Percentiles rank a stretch among this genome's conserved stretches.
These are phyloP conservation scores for Acronicta alni DNA, from an alignment of 2,888 invertebrate genomes.

Conservation along the genomic window DNA sequence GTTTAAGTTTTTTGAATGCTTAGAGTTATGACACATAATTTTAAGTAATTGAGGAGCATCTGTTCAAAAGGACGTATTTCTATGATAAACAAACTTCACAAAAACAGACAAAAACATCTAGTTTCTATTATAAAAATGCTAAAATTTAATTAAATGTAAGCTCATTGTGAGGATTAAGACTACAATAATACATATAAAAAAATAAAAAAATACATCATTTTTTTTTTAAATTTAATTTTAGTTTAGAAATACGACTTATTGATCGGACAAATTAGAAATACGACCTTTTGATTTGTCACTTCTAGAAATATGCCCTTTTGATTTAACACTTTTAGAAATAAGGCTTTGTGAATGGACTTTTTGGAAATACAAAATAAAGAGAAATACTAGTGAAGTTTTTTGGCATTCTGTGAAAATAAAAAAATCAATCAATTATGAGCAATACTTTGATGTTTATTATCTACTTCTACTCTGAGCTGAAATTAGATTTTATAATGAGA, in stretches of 20 bases:
- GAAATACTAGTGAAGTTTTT: slow-evolving; percentile 11
- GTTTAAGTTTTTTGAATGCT: slow-evolving; percentile 28
- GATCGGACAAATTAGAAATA: slow-evolving; percentile 6
- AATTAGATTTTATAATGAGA: neutral
- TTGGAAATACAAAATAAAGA: slow-evolving; percentile 14
- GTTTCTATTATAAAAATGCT: slow-evolving; percentile 9
- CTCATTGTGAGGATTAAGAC: slow-evolving; percentile 13
- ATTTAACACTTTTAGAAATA: slow-evolving; percentile 11
- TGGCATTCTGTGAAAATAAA: slow-evolving; percentile 6
- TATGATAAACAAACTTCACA: slow-evolving; percentile 15
- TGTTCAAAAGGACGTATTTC: slow-evolving; percentile 7
- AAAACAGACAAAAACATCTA: slow-evolving; percentile 11
- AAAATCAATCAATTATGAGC: slow-evolving; percentile 4
- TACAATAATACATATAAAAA: slow-evolving; percentile 3
- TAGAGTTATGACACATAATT: slow-evolving; percentile 31
- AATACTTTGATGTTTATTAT: slow-evolving; percentile 14
- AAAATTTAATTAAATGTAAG: slow-evolving; percentile 7
- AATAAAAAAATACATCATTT: slow-evolving; percentile 5
- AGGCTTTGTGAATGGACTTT: slow-evolving; percentile 10
- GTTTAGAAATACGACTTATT: slow-evolving; percentile 11
- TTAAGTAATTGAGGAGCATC: slow-evolving; percentile 22
- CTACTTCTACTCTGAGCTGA: slow-evolving; percentile 13
- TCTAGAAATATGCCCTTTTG: slow-evolving; percentile 5
- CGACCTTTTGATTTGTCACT: too few species aligned
- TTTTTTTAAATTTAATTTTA: slow-evolving; percentile 7